Conservation (phyloP, 2,113 vertebrate species). For the Orthonyx spaldingii region DNA sequence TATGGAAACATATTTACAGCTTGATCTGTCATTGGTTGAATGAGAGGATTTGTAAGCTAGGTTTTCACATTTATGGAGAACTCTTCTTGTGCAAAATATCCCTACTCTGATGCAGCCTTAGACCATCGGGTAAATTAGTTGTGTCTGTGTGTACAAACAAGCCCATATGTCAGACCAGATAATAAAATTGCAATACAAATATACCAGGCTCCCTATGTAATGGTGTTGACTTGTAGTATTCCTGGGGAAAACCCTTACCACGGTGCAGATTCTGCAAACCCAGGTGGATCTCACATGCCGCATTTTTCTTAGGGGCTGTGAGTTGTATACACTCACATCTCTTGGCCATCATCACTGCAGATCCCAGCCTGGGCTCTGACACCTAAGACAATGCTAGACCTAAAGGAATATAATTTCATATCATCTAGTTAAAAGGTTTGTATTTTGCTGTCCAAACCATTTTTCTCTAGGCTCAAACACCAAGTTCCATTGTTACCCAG, state of each 20-base stretch:
- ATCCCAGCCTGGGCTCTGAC: not conserved
- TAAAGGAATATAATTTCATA: not conserved
- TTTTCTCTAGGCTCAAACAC: not conserved
- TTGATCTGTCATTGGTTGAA: not conserved
- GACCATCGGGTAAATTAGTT: not conserved
- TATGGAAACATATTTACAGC: not conserved
- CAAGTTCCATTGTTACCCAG: accelerated
- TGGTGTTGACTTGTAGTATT: not conserved
- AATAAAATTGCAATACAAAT: not conserved
- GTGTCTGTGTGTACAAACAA: not conserved
- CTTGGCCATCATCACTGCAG: not conserved
- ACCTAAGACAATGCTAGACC: not conserved
- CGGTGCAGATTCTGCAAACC: not conserved
- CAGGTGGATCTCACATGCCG: not conserved
- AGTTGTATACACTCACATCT: not conserved
- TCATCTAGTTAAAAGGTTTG: not conserved
- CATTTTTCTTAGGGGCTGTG: not conserved
- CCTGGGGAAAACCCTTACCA: not conserved
- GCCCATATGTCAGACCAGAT: not conserved
- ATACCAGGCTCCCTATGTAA: not conserved
- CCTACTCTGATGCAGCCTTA: not conserved
- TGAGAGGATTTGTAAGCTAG: not conserved
- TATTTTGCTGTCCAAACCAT: not conserved
- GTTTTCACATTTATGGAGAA: not conserved
- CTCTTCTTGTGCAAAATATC: not conserved